phyloP scores from a whole-genome alignment of 2,797 vertebrate genomes.

The Pangasius macronema region DNA sequence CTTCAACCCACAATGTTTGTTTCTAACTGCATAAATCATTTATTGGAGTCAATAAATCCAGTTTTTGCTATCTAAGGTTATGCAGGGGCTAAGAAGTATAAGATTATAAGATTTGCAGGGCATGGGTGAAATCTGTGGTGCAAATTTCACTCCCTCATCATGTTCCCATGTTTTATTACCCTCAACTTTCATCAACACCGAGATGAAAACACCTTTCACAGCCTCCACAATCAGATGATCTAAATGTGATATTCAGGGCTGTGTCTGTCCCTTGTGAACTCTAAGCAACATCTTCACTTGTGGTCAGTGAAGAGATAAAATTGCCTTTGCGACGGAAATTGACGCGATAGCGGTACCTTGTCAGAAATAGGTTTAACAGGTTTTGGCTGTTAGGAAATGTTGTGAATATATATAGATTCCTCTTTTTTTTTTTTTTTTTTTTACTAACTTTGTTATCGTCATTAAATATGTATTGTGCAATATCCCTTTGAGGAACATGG shows the following conservation, averaged over 20 bases:
- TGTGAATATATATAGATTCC: background rate
- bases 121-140: background rate
- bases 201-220: background rate
- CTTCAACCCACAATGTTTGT: background rate
- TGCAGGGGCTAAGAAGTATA: background rate
- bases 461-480: background rate
- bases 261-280: background rate
- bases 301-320: background rate
- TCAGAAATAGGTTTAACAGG: background rate
- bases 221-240: background rate
- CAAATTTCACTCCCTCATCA: background rate
- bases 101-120: background rate
- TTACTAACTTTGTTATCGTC: background rate
- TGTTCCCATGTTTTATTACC: background rate
- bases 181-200: background rate
- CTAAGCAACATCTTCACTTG: background rate
- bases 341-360: background rate
- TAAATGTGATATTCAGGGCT: background rate
- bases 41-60: slow-evolving; percentile 25
- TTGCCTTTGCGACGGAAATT: background rate
- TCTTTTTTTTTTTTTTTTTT: background rate
- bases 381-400: background rate
- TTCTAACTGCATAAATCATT: slow-evolving; percentile 4
- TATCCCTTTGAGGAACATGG: no score
- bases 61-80: background rate